A percentile compares a stretch with the other conserved stretches of the same genome.
Conservation (phyloP, 92 coral and sea anemone genomes). For the Porites cylindrica region DNA sequence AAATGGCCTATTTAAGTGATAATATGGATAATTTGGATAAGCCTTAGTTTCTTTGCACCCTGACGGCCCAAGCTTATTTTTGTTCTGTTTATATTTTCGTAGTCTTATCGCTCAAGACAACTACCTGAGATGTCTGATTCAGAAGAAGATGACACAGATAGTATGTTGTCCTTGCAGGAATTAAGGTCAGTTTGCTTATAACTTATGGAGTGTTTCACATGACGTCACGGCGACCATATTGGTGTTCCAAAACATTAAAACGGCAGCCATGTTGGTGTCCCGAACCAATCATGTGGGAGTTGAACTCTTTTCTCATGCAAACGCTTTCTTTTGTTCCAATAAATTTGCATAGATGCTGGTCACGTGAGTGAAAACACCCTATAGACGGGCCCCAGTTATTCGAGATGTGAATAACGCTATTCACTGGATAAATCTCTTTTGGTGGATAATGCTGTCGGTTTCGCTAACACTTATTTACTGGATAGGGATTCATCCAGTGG, state of each 20-base stretch:
- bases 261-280: too few relatives aligned
- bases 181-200: constrained; percentile 67
- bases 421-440: background rate
- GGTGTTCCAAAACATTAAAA: too few relatives aligned
- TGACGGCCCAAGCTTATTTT: background rate
- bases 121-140: constrained; percentile 20
- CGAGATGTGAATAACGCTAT: background rate
- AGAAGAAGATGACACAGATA: constrained; percentile 69
- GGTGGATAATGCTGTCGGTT: background rate
- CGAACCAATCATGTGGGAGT: too few relatives aligned
- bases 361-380: too few relatives aligned
- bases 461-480: too few relatives aligned
- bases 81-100: background rate
- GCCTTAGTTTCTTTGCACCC: background rate
- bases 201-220: background rate
- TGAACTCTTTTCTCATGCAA: too few relatives aligned
- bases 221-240: too few relatives aligned
- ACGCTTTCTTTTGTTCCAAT: too few relatives aligned
- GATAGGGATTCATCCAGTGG: too few relatives aligned
- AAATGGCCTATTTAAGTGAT: background rate
- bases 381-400: background rate
- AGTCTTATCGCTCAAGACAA: constrained; percentile 8
- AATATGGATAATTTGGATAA: background rate
- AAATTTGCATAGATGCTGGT: too few relatives aligned
- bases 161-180: constrained; percentile 93